Evolutionary conservation across 2,113 vertebrate genomes (phyloP), one percentile per base, ranked within the genome.

Genomic region (Melanotaenia duboulayi): DNA sequence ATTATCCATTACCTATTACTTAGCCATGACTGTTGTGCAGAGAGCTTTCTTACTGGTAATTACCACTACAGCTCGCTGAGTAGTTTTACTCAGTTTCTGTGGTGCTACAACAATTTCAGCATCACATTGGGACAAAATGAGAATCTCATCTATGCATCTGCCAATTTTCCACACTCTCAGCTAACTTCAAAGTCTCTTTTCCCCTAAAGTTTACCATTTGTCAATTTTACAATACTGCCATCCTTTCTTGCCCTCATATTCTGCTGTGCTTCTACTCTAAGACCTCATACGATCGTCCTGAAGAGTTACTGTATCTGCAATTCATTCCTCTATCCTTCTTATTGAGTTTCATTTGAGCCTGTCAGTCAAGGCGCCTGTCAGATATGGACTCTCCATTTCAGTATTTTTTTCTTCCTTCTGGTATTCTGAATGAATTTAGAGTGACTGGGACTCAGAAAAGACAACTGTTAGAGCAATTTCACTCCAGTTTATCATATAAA

Each of bases 301-400:
- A 52, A 54, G 23, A 85, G 76, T 76, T 82, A 69, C 65, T 81
- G 75, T 84, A 90, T 89, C 87, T 87, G 84, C 81, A 88, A 88
- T 90, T 83, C 84, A 80, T 77, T 85, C 66, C 77, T 75, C 82
- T 44, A 68, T 89, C 69, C 69, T 32, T 81, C 81, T 89, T 90
- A 88, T 75, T 90, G 84, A 51, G 69, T 88, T 93, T 92, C 88
- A 94, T 92, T 92, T 91, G 78, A 80, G 80, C 48, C 86, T 87
- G 90, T 90, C 92, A 92, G 78, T 93, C 90, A 92, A 86, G 76
- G 73, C 66, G 64, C 75, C 86, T 75, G 89, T 86, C 89, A 90
- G 77, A 88, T 89, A 88, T 67, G 42, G 68, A 85, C 80, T 85
- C 81, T 87, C 74, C 74, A 81, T 82, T 92, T 92, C 77, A 86